Evolutionary conservation across 1,140 invertebrate genomes (phyloP).

Genomic region (Helicoverpa zea): DNA sequence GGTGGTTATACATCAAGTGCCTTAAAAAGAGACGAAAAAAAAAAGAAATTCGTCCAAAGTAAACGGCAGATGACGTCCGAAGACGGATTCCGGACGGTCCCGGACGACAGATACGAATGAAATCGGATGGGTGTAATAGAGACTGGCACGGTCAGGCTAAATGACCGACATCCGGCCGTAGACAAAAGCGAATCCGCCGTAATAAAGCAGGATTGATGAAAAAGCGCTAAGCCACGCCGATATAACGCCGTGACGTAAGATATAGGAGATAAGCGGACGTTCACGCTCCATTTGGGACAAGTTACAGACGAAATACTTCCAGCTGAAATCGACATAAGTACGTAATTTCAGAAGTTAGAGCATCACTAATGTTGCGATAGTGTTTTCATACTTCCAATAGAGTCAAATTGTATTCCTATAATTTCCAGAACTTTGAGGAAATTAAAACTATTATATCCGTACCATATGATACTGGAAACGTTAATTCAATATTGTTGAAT

Average conservation of each 20-base stretch:
- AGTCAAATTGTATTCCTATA: no score
- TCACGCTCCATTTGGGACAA: no score
- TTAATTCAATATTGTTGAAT: no score
- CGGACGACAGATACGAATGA: conserved; percentile 83
- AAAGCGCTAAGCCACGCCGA: conserved; percentile 87
- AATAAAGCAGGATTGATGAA: conserved; percentile 88
- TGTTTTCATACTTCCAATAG: no score
- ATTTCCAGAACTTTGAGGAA: no score
- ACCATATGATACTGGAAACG: no score
- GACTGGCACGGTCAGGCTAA: conserved; percentile 79
- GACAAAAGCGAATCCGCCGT: conserved; percentile 86
- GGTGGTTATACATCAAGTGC: conserved; percentile 75
- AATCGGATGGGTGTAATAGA: conserved; percentile 80
- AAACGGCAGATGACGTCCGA: conserved; percentile 70
- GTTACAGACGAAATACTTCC: neutral
- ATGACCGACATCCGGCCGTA: conserved; percentile 83
- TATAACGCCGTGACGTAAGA: conserved; percentile 66
- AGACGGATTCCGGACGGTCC: conserved; percentile 72
- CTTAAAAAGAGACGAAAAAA: conserved; percentile 70
- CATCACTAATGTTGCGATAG: no score
- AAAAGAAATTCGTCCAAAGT: conserved; percentile 58
- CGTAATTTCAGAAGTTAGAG: no score
- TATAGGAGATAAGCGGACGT: conserved; percentile 27
- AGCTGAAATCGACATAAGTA: no score
- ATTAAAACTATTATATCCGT: no score